phyloP scores from a whole-genome alignment of 2,888 invertebrate genomes.

The Thymelicus sylvestris region DNA sequence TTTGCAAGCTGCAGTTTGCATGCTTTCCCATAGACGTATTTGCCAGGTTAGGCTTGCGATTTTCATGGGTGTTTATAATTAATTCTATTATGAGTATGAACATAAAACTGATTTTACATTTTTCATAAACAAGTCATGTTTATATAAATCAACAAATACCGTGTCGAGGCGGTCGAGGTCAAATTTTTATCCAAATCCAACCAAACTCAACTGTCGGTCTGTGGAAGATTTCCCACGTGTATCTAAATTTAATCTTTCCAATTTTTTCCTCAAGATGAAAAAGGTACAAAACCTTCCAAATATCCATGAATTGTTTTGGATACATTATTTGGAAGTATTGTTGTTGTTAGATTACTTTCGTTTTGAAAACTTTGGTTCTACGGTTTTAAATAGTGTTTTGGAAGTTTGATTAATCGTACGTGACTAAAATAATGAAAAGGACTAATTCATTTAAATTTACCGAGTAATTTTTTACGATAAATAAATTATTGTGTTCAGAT shows the following conservation, averaged over 20 bases:
- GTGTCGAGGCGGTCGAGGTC: neutral
- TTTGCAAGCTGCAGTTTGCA: neutral
- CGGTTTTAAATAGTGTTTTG: too few species aligned
- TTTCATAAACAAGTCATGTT: neutral
- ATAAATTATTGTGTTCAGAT: too few species aligned
- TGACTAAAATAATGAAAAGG: too few species aligned
- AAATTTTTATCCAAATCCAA: slow-evolving; percentile 1
- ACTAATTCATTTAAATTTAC: too few species aligned
- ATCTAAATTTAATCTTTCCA: slow-evolving; percentile 54
- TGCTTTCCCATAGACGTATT: neutral
- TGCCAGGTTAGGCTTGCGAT: too few species aligned
- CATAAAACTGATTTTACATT: neutral
- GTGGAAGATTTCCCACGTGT: slow-evolving; percentile 54
- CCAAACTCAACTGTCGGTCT: neutral
- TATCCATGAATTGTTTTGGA: neutral
- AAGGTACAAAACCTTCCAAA: neutral
- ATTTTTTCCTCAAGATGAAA: slow-evolving; percentile 57
- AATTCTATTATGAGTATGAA: too few species aligned
- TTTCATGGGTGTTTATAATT: too few species aligned
- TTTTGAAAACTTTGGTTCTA: too few species aligned
- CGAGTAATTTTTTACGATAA: too few species aligned
- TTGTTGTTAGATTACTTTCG: too few species aligned
- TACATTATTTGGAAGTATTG: too few species aligned
- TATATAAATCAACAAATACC: neutral
- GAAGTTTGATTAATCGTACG: too few species aligned